Percentiles rank a stretch among this genome's conserved stretches.
Evolutionary conservation across 1,140 invertebrate species (phyloP).

Genomic region (Drosophila elegans): DNA sequence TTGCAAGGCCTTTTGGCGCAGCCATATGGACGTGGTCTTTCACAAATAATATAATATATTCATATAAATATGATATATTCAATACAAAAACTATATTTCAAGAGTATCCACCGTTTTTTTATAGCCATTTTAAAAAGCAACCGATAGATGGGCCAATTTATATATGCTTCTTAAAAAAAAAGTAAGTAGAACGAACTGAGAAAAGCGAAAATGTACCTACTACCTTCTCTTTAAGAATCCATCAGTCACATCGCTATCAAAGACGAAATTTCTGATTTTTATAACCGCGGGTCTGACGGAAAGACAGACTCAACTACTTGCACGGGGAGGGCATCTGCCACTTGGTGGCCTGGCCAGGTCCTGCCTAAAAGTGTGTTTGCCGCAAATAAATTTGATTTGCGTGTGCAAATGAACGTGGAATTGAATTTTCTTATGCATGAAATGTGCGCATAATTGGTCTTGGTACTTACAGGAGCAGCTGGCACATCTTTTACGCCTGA

Average conservation of each 20-base stretch:
- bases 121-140: too few relatives aligned
- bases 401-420: slow-evolving; percentile 83
- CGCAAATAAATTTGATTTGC: slow-evolving; percentile 83
- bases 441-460: slow-evolving; percentile 78
- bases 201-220: background rate
- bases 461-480: slow-evolving; percentile 27
- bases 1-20: too few relatives aligned
- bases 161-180: too few relatives aligned
- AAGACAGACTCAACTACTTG: slow-evolving; percentile 56
- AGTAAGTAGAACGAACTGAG: too few relatives aligned
- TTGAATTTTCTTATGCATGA: slow-evolving; percentile 84
- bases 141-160: too few relatives aligned
- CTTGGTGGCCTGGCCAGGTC: slow-evolving; percentile 30
- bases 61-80: too few relatives aligned
- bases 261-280: slow-evolving; percentile 33
- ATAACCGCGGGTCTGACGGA: slow-evolving; percentile 10
- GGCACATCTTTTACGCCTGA: slow-evolving; percentile 46
- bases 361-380: slow-evolving; percentile 61
- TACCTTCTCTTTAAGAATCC: background rate
- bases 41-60: too few relatives aligned
- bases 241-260: slow-evolving; percentile 28
- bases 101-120: too few relatives aligned
- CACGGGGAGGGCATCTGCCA: slow-evolving; percentile 24
- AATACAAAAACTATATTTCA: too few relatives aligned
- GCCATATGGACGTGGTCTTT: too few relatives aligned